Percentiles rank a stretch among this genome's conserved stretches.
Evolutionary conservation across 2,888 invertebrate species (phyloP).

Genomic region (Caenorhabditis uteleia): DNA sequence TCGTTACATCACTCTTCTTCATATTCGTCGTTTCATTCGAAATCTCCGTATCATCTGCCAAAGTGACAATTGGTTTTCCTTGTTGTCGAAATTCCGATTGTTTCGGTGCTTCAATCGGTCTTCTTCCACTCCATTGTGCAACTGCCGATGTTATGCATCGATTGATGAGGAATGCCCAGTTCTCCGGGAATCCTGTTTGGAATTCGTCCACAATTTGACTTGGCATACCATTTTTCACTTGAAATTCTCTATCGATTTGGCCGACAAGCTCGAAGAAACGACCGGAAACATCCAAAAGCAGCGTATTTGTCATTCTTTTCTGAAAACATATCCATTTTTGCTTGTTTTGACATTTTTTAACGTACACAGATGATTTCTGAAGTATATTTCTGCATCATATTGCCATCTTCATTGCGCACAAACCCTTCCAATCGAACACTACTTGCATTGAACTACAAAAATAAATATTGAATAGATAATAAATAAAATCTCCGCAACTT

Average conservation of each 20-base stretch:
- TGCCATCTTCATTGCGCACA: slow-evolving; percentile 18
- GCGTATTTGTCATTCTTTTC: slow-evolving; percentile 17
- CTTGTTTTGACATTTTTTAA: too few species aligned
- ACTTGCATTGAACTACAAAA: slow-evolving; percentile 12
- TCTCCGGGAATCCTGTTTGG: slow-evolving; percentile 22
- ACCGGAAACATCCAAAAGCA: slow-evolving; percentile 29
- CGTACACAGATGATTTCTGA: slow-evolving; percentile 30
- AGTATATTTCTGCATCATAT: slow-evolving; percentile 12
- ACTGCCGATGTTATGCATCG: slow-evolving; percentile 2
- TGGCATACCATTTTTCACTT: slow-evolving; percentile 26
- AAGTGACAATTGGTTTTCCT: slow-evolving; percentile 18
- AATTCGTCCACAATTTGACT: slow-evolving; percentile 20
- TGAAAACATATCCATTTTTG: neutral
- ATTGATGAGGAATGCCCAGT: slow-evolving; percentile 20
- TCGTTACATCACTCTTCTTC: neutral
- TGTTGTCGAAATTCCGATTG: neutral
- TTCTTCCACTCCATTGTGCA: slow-evolving; percentile 1
- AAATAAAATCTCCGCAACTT: neutral
- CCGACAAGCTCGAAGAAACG: slow-evolving; percentile 24
- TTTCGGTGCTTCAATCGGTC: neutral
- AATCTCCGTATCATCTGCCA: slow-evolving; percentile 27
- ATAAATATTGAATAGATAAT: neutral
- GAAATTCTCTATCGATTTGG: slow-evolving; percentile 28
- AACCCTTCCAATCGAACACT: slow-evolving; percentile 20
- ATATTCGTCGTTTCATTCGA: neutral